Evolutionary conservation across 2,888 invertebrate genomes (phyloP).

Genomic region (Steinernema scapterisci): DNA sequence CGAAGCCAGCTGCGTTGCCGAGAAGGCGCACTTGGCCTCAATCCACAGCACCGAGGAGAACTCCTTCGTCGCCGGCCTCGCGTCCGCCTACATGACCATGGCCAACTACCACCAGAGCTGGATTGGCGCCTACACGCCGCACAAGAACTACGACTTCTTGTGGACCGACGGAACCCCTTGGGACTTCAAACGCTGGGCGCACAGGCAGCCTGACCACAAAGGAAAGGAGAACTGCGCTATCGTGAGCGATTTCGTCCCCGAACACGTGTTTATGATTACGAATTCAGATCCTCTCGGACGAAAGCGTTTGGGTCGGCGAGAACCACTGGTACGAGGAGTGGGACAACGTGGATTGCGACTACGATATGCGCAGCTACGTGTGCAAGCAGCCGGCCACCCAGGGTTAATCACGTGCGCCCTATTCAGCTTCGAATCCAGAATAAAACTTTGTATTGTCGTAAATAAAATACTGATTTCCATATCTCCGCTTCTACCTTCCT

Average conservation of each 20-base stretch:
- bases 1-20: constrained; percentile 23
- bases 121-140: constrained; percentile 8
- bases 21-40: constrained; percentile 3
- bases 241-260: neutral
- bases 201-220: constrained; percentile 11
- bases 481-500: too few relatives aligned
- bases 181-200: constrained; percentile 26
- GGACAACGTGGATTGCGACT: constrained; percentile 34
- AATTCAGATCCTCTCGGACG: constrained; percentile 27
- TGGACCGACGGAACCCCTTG: constrained; percentile 30
- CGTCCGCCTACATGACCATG: constrained; percentile 22
- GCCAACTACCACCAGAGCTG: constrained; percentile 30
- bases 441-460: too few relatives aligned
- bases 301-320: constrained; percentile 31
- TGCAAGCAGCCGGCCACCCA: constrained; percentile 31
- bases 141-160: constrained; percentile 5
- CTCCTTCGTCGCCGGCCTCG: constrained; percentile 4
- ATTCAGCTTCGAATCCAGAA: too few relatives aligned
- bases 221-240: constrained; percentile 27
- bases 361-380: constrained; percentile 32
- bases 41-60: constrained; percentile 24
- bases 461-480: too few relatives aligned
- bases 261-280: neutral
- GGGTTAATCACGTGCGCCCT: neutral
- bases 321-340: constrained; percentile 33